phyloP scores from a whole-genome alignment of 2,113 vertebrate species.

The Otis tarda region DNA sequence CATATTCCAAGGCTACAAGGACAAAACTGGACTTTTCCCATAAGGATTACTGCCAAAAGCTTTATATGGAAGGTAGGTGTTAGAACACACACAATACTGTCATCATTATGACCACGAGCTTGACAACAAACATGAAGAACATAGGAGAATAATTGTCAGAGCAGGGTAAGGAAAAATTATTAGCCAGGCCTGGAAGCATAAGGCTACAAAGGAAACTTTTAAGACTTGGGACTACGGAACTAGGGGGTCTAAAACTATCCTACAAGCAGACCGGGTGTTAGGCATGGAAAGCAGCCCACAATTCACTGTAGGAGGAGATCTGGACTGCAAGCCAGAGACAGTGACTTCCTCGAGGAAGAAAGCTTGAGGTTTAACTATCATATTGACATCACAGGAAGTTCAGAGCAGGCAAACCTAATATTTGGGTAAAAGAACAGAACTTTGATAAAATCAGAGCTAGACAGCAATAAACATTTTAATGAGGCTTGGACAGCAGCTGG shows the following conservation, averaged over 20 bases:
- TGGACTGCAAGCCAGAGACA: neutral
- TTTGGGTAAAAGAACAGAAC: neutral
- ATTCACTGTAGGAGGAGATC: neutral
- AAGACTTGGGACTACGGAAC: neutral
- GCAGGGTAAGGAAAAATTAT: neutral
- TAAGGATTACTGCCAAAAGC: neutral
- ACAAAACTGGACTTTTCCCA: neutral
- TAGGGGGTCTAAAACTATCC: neutral
- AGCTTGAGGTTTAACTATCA: neutral
- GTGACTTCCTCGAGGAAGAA: neutral
- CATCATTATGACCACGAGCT: neutral
- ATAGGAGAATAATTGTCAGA: neutral
- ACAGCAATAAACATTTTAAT: neutral
- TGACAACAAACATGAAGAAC: neutral
- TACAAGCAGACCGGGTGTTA: neutral
- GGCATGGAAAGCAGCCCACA: neutral
- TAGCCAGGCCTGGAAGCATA: neutral
- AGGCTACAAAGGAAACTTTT: neutral
- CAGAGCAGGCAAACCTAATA: neutral
- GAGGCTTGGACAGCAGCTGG: neutral
- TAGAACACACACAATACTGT: neutral
- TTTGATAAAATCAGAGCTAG: neutral
- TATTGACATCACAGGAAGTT: neutral
- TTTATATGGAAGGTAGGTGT: neutral
- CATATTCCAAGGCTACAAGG: neutral